Base-by-base conservation (phyloP, 1,140 invertebrate genomes). In the Penaeus vannamei region DNA sequence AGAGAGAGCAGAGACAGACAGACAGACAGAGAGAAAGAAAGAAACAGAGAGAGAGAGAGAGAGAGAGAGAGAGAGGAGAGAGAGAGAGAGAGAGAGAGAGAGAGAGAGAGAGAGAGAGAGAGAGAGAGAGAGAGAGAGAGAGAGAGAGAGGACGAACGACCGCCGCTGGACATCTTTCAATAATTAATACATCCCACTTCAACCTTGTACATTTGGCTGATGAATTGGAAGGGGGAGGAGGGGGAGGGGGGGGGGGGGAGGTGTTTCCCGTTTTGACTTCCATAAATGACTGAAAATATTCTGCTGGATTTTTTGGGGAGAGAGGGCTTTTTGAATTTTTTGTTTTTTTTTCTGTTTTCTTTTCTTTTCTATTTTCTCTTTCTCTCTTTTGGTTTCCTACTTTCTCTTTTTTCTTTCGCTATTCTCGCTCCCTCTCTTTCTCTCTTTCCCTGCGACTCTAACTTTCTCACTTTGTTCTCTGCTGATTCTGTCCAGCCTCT, bases 1-100 rank as follows among this genome's bases (percentile, higher is more conserved):
- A 61, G 72, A 46, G 76, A n/a, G 62, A 80, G 64, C 60, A 53
- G 77, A n/a, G 61, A 87, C 29, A 61, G 53, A 82, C 64, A 81
- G 81, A 87, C 64, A 60, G 8, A 69, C 62, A 61, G 26, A 14
- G 76, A 32, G 26, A 53, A 32, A 22, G 53, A 32, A 46, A 32
- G 19, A 20, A 32, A 42, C 22, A 7, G 7, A n/a, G n/a, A 36
- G 17, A 17, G 26, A 26, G 26, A n/a, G 26, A 17, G 69, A 36
- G 53, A 19, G 23, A n/a, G n/a, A 46, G 10, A 46, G 42, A 46
- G 42, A 10, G 42, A n/a, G 36, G 32, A 80, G 29, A 32, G n/a
- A 80, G 29, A 20, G 64, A 3, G 64, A 69, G 64, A 69, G 3
- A 69, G 14, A 4, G 14, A 29, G 14, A 29, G 64, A 29, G 64